Conservation (phyloP, 2,797 vertebrate genomes). For the Epinephelus malabaricus region DNA sequence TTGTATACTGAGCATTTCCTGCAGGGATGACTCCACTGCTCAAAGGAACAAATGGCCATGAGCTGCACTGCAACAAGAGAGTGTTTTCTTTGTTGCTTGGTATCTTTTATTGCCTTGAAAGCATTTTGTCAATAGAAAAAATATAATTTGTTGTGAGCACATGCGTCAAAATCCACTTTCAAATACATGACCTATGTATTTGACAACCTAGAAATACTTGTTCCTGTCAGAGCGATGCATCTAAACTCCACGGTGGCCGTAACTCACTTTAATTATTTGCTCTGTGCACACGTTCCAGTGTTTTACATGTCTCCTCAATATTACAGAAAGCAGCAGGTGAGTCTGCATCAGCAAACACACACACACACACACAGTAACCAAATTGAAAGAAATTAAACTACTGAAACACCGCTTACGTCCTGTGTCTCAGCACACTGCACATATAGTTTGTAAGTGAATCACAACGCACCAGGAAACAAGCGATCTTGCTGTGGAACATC, state of each 20-base stretch:
- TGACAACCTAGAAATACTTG: constrained; percentile 3
- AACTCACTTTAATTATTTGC: neutral
- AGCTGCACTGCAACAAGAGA: neutral
- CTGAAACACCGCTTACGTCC: neutral
- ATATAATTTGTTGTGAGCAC: neutral
- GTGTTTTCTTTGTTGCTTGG: neutral
- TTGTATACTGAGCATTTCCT: neutral
- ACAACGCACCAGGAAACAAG: constrained; percentile 50
- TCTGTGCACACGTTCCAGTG: neutral
- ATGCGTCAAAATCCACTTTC: neutral
- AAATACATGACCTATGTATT: neutral
- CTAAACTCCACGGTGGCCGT: neutral
- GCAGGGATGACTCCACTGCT: neutral
- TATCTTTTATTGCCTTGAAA: neutral
- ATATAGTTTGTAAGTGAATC: constrained; percentile 62
- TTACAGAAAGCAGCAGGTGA: neutral
- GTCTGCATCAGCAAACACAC: neutral
- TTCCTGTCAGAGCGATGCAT: neutral
- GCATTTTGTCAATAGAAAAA: neutral
- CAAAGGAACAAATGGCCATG: neutral
- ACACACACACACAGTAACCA: too few relatives aligned
- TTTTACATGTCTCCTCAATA: neutral
- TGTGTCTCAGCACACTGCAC: neutral
- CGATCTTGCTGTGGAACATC: constrained; percentile 48
- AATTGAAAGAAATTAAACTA: neutral